These are phyloP conservation scores for Pipa parva DNA, from an alignment of 2,113 vertebrate genomes.

Conservation along the genomic window DNA sequence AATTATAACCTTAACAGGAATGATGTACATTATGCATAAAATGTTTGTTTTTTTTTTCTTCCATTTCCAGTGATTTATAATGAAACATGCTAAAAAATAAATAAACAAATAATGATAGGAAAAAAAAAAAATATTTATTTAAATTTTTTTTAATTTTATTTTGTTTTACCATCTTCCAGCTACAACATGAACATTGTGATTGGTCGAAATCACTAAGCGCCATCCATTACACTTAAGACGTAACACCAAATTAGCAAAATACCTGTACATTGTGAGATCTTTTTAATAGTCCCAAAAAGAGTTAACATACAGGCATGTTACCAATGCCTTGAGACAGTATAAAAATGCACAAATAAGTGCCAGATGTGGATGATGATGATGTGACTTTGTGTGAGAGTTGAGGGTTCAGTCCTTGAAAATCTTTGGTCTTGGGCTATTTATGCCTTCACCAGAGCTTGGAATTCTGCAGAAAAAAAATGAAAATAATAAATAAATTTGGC, in stretches of 20 bases:
- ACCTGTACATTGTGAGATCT: conserved; percentile 38
- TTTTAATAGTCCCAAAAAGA: conserved; percentile 30
- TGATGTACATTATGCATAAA: too few relatives aligned
- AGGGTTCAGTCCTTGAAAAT: conserved; percentile 45
- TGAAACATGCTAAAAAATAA: not conserved
- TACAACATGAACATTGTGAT: conserved; percentile 37
- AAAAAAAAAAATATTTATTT: not conserved
- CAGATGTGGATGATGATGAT: conserved; percentile 31
- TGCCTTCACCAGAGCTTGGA: conserved; percentile 54
- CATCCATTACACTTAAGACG: conserved; percentile 44
- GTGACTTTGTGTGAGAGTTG: conserved; percentile 50
- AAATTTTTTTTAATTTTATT: not conserved
- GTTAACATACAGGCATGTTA: conserved; percentile 29
- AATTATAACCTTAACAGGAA: too few relatives aligned
- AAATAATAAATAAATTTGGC: conserved; percentile 41
- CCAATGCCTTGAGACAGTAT: conserved; percentile 43
- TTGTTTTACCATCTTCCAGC: conserved; percentile 33
- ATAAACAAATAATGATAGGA: not conserved
- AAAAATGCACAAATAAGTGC: conserved; percentile 54
- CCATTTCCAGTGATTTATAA: not conserved
- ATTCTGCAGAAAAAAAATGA: conserved; percentile 50
- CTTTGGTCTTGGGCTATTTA: conserved; percentile 51
- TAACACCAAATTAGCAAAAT: conserved; percentile 33
- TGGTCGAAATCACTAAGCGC: conserved; percentile 43
- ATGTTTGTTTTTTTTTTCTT: not conserved